Percentiles rank a stretch among this genome's conserved stretches.
These are phyloP conservation scores for Myzus persicae DNA, from an alignment of 1,140 invertebrate genomes.

Conservation along the genomic window DNA sequence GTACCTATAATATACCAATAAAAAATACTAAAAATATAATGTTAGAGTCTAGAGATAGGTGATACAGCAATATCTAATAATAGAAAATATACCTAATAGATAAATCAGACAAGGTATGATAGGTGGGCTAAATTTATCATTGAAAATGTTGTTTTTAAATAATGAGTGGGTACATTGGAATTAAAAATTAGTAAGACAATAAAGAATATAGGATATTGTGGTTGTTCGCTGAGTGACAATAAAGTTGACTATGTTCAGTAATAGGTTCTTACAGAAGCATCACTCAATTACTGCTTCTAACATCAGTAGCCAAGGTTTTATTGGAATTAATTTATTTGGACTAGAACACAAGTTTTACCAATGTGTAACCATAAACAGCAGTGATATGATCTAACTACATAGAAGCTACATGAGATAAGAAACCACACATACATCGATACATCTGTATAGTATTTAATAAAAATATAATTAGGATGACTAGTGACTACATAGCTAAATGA, in stretches of 20 bases:
- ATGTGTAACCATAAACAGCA: background rate
- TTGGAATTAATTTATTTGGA: background rate
- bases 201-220: background rate
- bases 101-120: background rate
- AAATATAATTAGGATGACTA: background rate
- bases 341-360: background rate
- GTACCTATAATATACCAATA: too few relatives aligned
- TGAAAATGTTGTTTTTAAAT: background rate
- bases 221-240: background rate
- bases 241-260: background rate
- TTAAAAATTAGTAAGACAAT: background rate
- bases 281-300: too few relatives aligned
- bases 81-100: too few relatives aligned
- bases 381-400: background rate
- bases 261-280: background rate
- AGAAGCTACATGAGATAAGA: background rate
- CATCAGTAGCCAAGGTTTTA: too few relatives aligned
- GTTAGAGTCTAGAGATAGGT: too few relatives aligned
- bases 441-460: background rate
- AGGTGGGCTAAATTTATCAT: background rate
- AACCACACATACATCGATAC: background rate
- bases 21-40: too few relatives aligned
- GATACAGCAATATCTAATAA: too few relatives aligned
- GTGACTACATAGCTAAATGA: background rate
- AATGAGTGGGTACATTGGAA: background rate